Base-by-base conservation (phyloP, 2,888 invertebrate genomes). In the Pilophorus perplexus region DNA sequence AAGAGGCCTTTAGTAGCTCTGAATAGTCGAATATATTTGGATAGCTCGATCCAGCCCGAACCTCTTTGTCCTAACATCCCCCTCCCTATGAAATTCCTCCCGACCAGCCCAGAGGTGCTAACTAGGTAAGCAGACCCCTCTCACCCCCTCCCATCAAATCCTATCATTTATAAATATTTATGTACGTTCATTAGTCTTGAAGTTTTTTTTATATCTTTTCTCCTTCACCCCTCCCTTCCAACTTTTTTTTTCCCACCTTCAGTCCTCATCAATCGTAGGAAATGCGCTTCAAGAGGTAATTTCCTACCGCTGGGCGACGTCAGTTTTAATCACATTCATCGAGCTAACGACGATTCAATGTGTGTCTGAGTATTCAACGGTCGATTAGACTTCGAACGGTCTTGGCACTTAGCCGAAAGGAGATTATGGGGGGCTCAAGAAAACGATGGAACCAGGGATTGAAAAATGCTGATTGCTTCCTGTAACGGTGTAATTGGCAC, bases 111-210 rank as follows among this genome's bases (percentile, higher is more conserved):
- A n/a, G 55, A 55, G 55, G 55, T 55, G 55, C 55, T 55, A 55
- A 55, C 55, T 55, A 55, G 55, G 37, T 55, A 55, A 55, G 20
- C 55, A n/a, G n/a, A n/a, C n/a, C 33, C 22, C 37, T 38, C 12
- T 16, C 33, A 1, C 20, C 55, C 3, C 22, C 23, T 12, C 12
- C 18, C 55, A 6, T 12, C 38, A 20, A 55, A 37, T 55, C 25
- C 55, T 55, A 38, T 38, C 52, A 52, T 37, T 55, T 22, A 55
- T 55, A 55, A 55, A 55, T 55, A 55, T 55, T 55, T 55, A 55
- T 55, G 55, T 14, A 22, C 37, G 37, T 55, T 55, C 37, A 55
- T 55, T 55, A 52, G 52, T 28, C 52, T 10, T 28, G 28, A 28
- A 52, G 46, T 23, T 23, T n/a, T 52, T 52, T 48, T 23, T 48